Evolutionary conservation across 2,113 vertebrate genomes (phyloP), one percentile per base, ranked within the genome.

Genomic region (Pardalotus punctatus): DNA sequence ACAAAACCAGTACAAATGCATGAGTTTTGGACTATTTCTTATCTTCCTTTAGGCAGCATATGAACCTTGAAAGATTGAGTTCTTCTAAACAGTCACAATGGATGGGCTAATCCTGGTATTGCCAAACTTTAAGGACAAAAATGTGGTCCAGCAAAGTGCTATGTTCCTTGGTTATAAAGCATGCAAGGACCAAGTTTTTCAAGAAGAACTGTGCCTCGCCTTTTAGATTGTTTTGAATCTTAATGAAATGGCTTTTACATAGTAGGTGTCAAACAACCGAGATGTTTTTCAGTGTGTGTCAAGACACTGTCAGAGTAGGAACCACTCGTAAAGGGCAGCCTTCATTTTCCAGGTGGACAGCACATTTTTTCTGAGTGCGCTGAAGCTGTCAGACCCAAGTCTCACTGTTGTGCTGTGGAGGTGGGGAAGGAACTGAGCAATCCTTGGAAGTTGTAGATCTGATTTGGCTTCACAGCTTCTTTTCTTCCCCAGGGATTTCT

Each of bases 251-350:
- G 10, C 35, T 93, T 67, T 85, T 71, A n/a, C 19, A 14, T 3
- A 38, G 16, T n/a, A n/a, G 28, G 25, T 36, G 8, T 66, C 70
- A 54, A 57, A 84, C 9, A 27, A 13, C 4, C 20, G 38, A 21
- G 71, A 50, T 0, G 0, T 25, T 70, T 93, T 45, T 69, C 13
- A 43, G 21, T 56, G 15, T 51, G 40, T 84, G 25, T 72, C 88
- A 94, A 93, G 79, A 58, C 79, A 17, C 40, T 76, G 78, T 81
- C 31, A 57, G 85, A 42, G 18, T 73, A 86, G 86, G 81, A 92
- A 15, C 60, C 40, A 43, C 85, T 78, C 0, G 1, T 25, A 43
- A 67, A 67, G 45, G 57, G 36, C 79, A 90, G 40, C 64, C 29
- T 70, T 77, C 0, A 2, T 47, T 29, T 20, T 43, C 9, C 13